These are phyloP conservation scores for Ctena decussata DNA, from an alignment of 2,888 invertebrate species.

Conservation along the genomic window DNA sequence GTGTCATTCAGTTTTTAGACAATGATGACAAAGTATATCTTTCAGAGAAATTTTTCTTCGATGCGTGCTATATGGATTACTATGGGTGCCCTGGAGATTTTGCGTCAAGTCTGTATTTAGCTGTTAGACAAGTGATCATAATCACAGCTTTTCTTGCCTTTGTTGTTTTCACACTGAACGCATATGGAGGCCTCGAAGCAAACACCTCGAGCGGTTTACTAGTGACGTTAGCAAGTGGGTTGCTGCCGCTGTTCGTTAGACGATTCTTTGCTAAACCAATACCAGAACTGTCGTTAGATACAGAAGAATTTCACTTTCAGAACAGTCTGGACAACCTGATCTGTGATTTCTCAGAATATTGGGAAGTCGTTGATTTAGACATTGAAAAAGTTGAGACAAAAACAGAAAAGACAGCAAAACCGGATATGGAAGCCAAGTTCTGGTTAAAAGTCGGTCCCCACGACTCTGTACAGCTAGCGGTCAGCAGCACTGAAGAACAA, in stretches of 20 bases:
- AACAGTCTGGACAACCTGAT: slow-evolving; percentile 14
- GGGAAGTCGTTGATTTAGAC: slow-evolving; percentile 10
- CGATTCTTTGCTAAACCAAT: slow-evolving; percentile 9
- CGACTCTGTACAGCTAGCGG: not conserved
- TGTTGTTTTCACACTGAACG: not conserved
- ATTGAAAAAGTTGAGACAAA: not conserved
- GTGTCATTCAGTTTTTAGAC: slow-evolving; percentile 12
- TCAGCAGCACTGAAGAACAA: not conserved
- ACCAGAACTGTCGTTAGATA: slow-evolving; percentile 21
- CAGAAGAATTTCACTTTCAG: slow-evolving; percentile 15
- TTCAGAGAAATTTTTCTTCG: slow-evolving; percentile 19
- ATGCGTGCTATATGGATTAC: slow-evolving; percentile 20
- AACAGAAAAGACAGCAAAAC: not conserved
- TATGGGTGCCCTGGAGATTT: slow-evolving; percentile 23
- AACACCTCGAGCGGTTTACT: not conserved
- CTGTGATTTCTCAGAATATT: slow-evolving; percentile 1
- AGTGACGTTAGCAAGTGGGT: not conserved
- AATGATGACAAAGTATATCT: slow-evolving; percentile 16
- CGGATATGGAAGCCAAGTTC: not conserved
- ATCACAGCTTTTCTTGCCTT: not conserved
- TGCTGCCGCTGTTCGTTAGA: not conserved
- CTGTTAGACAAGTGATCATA: not conserved
- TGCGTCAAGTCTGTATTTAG: not conserved
- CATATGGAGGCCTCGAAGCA: not conserved
- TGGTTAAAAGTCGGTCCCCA: not conserved